phyloP scores from a whole-genome alignment of 1,140 invertebrate genomes.

The Ceratina japonica region DNA sequence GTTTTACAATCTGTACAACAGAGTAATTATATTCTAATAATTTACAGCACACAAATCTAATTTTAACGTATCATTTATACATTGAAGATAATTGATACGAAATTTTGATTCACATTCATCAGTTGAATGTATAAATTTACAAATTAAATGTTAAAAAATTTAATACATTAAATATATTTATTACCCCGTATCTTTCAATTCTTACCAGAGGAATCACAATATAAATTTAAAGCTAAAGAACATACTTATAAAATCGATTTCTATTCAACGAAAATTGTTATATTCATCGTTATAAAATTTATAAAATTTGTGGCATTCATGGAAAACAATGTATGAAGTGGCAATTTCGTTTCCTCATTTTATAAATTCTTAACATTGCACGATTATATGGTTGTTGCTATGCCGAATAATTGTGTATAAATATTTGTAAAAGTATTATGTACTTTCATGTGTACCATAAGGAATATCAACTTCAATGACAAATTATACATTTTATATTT shows the following conservation, averaged over 20 bases:
- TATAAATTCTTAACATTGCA: constrained; percentile 38
- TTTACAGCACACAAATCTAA: constrained; percentile 43
- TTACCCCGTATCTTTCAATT: neutral
- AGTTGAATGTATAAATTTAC: neutral
- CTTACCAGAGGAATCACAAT: neutral
- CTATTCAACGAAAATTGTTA: constrained; percentile 13
- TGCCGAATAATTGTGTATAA: constrained; percentile 42
- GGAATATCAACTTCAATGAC: constrained; percentile 37
- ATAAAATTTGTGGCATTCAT: constrained; percentile 18
- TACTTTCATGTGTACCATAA: constrained; percentile 52
- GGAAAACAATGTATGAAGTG: constrained; percentile 9
- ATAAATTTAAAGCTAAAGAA: neutral
- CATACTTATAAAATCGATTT: constrained; percentile 9
- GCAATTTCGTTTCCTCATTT: constrained; percentile 4
- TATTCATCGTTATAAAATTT: constrained; percentile 34
- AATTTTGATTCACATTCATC: neutral
- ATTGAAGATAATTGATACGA: constrained; percentile 31
- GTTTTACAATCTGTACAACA: constrained; percentile 50
- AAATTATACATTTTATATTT: constrained; percentile 36
- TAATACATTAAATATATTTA: neutral
- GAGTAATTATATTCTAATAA: constrained; percentile 42
- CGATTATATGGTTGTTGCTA: constrained; percentile 30
- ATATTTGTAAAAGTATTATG: constrained; percentile 49
- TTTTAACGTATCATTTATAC: constrained; percentile 35
- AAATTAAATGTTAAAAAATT: constrained; percentile 1